Evolutionary conservation across 1,140 invertebrate genomes (phyloP).

Genomic region (Drosophila navojoa): DNA sequence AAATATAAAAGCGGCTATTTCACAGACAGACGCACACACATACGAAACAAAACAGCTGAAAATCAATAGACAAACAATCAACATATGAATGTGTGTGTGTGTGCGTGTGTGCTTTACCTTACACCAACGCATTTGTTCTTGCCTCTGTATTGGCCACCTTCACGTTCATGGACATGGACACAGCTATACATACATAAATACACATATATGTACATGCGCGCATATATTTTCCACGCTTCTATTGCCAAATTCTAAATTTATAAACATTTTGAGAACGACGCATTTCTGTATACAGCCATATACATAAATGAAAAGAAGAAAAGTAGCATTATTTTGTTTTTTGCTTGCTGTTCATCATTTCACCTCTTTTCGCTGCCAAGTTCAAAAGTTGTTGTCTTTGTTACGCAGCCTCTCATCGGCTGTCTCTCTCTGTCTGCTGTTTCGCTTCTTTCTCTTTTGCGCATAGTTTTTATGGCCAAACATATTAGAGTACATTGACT

Average conservation of each 20-base stretch:
- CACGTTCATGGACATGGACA: constrained; percentile 69
- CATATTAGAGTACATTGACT: constrained; percentile 43
- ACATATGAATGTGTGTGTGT: neutral
- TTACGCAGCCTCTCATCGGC: constrained; percentile 14
- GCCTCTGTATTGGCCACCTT: constrained; percentile 58
- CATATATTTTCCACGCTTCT: constrained; percentile 16
- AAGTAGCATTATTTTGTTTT: constrained; percentile 31
- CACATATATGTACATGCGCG: neutral
- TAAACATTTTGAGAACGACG: constrained; percentile 8
- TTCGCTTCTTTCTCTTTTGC: constrained; percentile 5
- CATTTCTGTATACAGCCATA: constrained; percentile 2
- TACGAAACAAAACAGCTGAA: constrained; percentile 55
- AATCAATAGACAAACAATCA: constrained; percentile 47
- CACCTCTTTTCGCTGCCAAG: constrained; percentile 66
- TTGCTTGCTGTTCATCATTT: constrained; percentile 42
- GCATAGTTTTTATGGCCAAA: constrained; percentile 16
- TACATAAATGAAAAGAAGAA: constrained; percentile 19
- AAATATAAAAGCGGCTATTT: constrained; percentile 7
- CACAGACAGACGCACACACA: constrained; percentile 7
- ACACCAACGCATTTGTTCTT: constrained; percentile 18
- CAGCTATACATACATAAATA: constrained; percentile 17
- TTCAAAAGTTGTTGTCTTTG: constrained; percentile 46
- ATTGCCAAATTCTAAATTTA: constrained; percentile 70
- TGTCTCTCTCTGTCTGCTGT: neutral
- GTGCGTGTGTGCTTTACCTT: constrained; percentile 5